phyloP scores from a whole-genome alignment of 35 echinoderm and acorn worm species.

The Eucidaris tribuloides region DNA sequence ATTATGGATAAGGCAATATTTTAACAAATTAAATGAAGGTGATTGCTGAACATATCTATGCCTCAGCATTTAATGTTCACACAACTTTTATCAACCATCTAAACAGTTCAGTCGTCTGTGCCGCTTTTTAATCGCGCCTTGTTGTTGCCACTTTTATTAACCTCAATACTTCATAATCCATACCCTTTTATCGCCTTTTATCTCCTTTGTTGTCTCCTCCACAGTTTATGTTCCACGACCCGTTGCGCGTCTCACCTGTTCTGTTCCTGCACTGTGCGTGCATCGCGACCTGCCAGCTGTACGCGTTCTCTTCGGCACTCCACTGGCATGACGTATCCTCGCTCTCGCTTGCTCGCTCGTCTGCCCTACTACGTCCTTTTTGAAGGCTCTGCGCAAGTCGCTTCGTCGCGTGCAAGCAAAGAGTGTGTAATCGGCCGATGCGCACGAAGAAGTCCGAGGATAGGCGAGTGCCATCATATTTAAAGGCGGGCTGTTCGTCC shows the following conservation, averaged over 20 bases:
- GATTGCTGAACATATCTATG: no score
- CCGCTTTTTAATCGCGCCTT: no score
- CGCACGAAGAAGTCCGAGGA: conserved; percentile 55
- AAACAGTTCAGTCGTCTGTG: no score
- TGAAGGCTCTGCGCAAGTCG: conserved; percentile 85
- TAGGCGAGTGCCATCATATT: no score
- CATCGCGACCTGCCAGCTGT: conserved; percentile 79
- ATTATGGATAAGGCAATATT: no score
- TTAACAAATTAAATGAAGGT: no score
- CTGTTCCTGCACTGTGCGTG: conserved; percentile 61
- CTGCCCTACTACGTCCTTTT: conserved; percentile 96
- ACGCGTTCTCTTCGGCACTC: conserved; percentile 69
- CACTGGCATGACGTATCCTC: conserved; percentile 97
- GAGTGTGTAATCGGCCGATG: conserved; percentile 61
- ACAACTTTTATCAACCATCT: no score
- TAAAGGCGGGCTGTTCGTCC: no score
- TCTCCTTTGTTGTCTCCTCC: not conserved
- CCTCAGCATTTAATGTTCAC: no score
- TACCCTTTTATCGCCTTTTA: not conserved
- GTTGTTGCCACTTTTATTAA: no score
- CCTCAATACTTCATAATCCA: no score
- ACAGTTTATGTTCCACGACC: conserved; percentile 97
- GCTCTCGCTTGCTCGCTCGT: conserved; percentile 81
- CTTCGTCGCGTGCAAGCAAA: conserved; percentile 67
- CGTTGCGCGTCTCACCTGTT: conserved; percentile 85